Conservation (phyloP, 2,113 vertebrate species). For the Megaceryle maxima region DNA sequence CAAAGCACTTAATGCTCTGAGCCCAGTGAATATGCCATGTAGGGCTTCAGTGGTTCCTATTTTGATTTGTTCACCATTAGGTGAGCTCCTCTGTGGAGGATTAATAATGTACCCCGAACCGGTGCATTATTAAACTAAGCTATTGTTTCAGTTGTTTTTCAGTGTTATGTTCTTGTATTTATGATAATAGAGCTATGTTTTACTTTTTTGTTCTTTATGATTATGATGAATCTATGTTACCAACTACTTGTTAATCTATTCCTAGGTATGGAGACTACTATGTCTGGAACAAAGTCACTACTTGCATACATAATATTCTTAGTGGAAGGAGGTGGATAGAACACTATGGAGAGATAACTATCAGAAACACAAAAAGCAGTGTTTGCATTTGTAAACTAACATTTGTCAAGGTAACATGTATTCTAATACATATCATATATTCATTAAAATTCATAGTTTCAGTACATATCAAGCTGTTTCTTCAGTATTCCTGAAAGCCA, state of each 20-base stretch:
- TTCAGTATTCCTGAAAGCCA: neutral
- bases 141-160: neutral
- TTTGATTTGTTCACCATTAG: neutral
- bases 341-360: constrained; percentile 97
- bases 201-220: neutral
- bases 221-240: neutral
- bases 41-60: neutral
- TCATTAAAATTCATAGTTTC: neutral
- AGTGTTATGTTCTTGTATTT: neutral
- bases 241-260: constrained; percentile 54
- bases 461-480: neutral
- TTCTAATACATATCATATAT: neutral
- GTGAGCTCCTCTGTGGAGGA: neutral
- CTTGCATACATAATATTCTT: constrained; percentile 98
- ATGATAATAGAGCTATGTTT: neutral
- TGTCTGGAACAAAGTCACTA: constrained; percentile 99
- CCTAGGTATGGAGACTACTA: constrained; percentile 93
- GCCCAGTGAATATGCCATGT: neutral
- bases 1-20: neutral
- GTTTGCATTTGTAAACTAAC: constrained; percentile 97
- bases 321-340: constrained; percentile 97
- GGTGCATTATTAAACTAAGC: neutral
- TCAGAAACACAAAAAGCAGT: constrained; percentile 93
- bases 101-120: neutral
- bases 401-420: constrained; percentile 88